phyloP scores from a whole-genome alignment of 1,140 invertebrate species.

The Drosophila pruinosa region DNA sequence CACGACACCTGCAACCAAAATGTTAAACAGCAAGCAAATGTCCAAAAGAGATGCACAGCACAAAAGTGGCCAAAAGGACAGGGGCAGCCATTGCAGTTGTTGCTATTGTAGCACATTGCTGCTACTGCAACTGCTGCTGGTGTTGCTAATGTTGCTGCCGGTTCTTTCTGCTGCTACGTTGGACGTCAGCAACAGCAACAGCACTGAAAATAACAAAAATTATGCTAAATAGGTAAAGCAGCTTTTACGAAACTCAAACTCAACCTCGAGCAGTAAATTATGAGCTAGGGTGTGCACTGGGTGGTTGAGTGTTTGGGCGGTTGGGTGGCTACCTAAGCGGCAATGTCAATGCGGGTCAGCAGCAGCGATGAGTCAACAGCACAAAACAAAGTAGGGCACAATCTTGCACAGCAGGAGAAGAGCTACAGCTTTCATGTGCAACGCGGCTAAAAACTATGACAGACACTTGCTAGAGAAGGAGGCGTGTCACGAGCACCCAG shows the following conservation, averaged over 20 bases:
- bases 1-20: constrained; percentile 50
- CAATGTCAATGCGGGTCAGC: constrained; percentile 57
- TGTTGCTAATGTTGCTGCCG: background rate
- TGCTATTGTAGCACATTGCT: background rate
- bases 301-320: background rate
- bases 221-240: constrained; percentile 80
- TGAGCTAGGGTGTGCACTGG: constrained; percentile 17
- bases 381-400: constrained; percentile 15
- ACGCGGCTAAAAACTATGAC: constrained; percentile 9
- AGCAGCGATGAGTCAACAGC: constrained; percentile 24
- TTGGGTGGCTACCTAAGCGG: constrained; percentile 42
- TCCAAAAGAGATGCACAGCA: constrained; percentile 69
- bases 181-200: constrained; percentile 11
- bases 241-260: constrained; percentile 74
- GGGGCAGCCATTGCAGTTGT: constrained; percentile 8
- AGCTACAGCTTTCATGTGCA: too few species aligned
- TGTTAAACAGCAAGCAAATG: constrained; percentile 72
- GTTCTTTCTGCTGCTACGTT: background rate
- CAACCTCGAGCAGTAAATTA: constrained; percentile 72
- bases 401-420: background rate
- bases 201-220: constrained; percentile 63
- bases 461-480: background rate
- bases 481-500: background rate
- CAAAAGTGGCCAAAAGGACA: constrained; percentile 49
- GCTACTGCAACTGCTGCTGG: constrained; percentile 5